These are phyloP conservation scores for Augochlora pura DNA, from an alignment of 1,140 invertebrate genomes.

Conservation along the genomic window DNA sequence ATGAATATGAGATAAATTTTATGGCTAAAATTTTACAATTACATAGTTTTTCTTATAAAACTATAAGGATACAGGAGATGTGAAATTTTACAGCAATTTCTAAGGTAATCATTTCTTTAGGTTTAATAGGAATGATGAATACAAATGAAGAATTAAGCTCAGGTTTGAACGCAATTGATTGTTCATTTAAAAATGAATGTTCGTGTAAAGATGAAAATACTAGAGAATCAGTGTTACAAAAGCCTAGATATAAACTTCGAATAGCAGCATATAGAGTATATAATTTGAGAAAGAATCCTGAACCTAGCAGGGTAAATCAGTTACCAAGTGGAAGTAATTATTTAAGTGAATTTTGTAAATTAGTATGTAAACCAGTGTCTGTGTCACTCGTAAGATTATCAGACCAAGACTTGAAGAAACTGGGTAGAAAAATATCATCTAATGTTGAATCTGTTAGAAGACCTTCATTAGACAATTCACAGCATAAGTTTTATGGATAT, in stretches of 20 bases:
- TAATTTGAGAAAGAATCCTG: not conserved
- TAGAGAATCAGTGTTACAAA: too few species aligned
- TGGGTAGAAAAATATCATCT: not conserved
- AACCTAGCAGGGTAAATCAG: too few species aligned
- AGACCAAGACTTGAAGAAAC: not conserved
- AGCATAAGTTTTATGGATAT: not conserved
- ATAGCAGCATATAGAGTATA: not conserved
- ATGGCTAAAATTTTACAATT: not conserved
- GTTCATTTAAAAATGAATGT: not conserved
- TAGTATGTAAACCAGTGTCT: conserved; percentile 13
- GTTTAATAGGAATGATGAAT: not conserved
- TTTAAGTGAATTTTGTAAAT: not conserved
- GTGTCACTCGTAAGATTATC: conserved; percentile 19
- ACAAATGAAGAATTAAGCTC: not conserved
- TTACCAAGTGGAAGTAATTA: too few species aligned
- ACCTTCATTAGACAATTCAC: not conserved
- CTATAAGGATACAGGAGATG: too few species aligned
- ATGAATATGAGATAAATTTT: too few species aligned
- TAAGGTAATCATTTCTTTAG: not conserved
- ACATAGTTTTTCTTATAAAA: not conserved
- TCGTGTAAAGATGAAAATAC: not conserved
- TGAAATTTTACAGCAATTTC: not conserved
- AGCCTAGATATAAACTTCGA: too few species aligned
- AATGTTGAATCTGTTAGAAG: not conserved
- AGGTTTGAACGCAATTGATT: not conserved